These are phyloP conservation scores for Lepidurus packardi DNA, from an alignment of 1,140 invertebrate species.

Conservation along the genomic window DNA sequence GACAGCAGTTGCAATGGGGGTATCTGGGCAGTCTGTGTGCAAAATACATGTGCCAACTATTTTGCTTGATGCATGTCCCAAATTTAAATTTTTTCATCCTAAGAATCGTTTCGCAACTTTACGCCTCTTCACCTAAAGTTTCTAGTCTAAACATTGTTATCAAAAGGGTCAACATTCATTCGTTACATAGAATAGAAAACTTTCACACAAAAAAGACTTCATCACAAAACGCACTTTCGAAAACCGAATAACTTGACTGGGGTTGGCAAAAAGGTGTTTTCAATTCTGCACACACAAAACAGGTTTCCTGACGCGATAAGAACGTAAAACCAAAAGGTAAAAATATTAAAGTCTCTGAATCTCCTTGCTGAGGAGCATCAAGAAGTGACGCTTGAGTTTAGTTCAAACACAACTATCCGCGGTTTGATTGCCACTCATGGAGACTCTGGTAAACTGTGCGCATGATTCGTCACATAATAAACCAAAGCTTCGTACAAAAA, in stretches of 20 bases:
- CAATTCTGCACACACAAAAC: no score
- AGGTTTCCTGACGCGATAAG: no score
- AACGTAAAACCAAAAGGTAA: no score
- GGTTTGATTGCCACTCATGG: constrained; percentile 1
- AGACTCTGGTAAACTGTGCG: constrained; percentile 2
- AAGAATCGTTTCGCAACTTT: no score
- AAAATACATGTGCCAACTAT: background rate
- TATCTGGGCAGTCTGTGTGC: background rate
- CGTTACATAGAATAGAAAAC: background rate
- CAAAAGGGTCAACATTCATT: background rate
- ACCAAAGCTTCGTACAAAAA: constrained; percentile 33
- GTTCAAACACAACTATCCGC: background rate
- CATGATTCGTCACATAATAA: constrained; percentile 29
- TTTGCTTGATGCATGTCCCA: background rate
- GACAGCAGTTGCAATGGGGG: background rate
- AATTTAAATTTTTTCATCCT: background rate
- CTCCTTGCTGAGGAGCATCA: no score
- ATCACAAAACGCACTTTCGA: background rate
- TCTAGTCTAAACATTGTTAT: background rate
- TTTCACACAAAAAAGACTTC: background rate
- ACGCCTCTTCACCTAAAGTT: background rate
- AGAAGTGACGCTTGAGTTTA: no score
- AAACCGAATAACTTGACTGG: background rate
- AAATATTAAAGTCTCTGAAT: no score
- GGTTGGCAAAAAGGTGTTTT: background rate